These are phyloP conservation scores for Theonella swinhoei DNA, from an alignment of 37 sponge, comb jelly and placozoan species.

Conservation along the genomic window DNA sequence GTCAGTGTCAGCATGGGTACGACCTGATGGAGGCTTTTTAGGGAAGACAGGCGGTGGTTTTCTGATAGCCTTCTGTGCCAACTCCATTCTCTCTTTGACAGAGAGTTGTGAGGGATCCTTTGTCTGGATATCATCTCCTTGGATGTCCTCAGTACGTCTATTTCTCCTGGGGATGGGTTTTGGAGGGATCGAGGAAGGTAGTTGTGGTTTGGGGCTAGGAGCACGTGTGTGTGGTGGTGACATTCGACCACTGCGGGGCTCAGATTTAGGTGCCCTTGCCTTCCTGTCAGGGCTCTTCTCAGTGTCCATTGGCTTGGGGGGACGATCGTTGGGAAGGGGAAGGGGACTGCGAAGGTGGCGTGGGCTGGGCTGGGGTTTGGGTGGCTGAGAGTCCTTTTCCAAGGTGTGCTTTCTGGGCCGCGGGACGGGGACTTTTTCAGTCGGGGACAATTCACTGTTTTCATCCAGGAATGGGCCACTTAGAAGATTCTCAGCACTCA, in stretches of 20 bases:
- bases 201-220: neutral
- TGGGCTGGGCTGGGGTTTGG: constrained; percentile 1
- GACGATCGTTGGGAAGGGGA: neutral
- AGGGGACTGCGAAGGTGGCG: constrained; percentile 1
- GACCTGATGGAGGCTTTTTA: neutral
- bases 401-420: neutral
- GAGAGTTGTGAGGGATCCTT: constrained; percentile 20
- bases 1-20: neutral
- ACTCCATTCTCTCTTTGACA: constrained; percentile 23
- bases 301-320: neutral
- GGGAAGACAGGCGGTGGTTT: neutral
- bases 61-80: constrained; percentile 18
- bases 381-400: neutral
- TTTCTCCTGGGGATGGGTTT: neutral
- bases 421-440: constrained; percentile 9
- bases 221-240: neutral
- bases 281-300: neutral
- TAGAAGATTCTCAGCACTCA: neutral
- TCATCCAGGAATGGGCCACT: neutral
- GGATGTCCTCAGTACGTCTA: neutral
- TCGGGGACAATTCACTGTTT: neutral
- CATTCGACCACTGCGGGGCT: neutral
- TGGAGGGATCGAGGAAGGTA: neutral
- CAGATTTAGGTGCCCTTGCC: neutral
- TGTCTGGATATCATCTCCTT: neutral